phyloP scores from a whole-genome alignment of 2,113 vertebrate genomes.

The Pseudorasbora parva region DNA sequence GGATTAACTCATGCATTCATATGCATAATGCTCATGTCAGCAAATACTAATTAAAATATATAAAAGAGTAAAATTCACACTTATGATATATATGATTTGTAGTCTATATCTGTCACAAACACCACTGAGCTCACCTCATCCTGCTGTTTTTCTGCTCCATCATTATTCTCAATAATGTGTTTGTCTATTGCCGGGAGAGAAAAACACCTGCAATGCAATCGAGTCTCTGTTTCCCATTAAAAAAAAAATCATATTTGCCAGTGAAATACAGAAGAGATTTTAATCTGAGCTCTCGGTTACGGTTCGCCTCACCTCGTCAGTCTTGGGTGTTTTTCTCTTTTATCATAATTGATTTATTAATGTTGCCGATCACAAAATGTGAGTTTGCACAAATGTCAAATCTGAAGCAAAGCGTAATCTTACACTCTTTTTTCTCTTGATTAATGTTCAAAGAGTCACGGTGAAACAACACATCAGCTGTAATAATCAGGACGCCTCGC shows the following conservation, averaged over 20 bases:
- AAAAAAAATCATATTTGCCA: constrained; percentile 43
- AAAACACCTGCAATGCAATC: not conserved
- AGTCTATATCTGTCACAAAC: not conserved
- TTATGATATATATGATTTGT: too few species aligned
- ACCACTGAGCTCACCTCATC: not conserved
- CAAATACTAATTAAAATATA: not conserved
- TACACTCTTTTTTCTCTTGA: constrained; percentile 16
- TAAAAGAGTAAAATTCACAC: not conserved
- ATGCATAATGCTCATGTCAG: not conserved
- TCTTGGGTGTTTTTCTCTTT: not conserved
- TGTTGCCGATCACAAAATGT: not conserved
- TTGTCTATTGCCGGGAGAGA: not conserved
- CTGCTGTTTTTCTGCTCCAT: constrained; percentile 7
- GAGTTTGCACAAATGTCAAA: constrained; percentile 1
- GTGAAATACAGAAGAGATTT: constrained; percentile 28
- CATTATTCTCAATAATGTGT: constrained; percentile 24
- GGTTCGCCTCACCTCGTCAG: constrained; percentile 3
- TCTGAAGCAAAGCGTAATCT: not conserved
- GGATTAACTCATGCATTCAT: not conserved
- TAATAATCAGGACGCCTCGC: not conserved
- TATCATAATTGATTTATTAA: constrained; percentile 37
- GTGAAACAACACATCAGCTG: not conserved
- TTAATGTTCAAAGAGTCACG: constrained; percentile 4
- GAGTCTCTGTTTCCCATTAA: constrained; percentile 49
- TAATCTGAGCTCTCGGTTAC: not conserved